These are phyloP conservation scores for Trichoplusia ni DNA, from an alignment of 1,140 invertebrate genomes.

Conservation along the genomic window DNA sequence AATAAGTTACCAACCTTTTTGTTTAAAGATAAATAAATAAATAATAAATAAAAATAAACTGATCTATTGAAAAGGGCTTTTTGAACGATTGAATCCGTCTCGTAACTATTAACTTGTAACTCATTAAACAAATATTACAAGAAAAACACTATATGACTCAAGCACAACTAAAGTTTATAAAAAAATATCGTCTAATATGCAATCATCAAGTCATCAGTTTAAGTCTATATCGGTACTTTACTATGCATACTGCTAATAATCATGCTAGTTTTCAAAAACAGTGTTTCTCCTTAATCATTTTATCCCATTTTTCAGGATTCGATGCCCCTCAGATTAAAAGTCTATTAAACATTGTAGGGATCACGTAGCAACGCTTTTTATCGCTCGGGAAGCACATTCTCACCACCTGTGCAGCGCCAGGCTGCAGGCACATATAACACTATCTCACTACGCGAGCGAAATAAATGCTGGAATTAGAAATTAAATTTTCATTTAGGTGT, in stretches of 20 bases:
- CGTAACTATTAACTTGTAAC: neutral
- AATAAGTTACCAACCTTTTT: no score
- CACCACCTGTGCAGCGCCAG: slow-evolving; percentile 12
- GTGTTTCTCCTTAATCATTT: neutral
- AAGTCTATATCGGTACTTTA: no score
- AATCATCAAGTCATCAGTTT: neutral
- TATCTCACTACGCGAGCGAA: neutral
- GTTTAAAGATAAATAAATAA: no score
- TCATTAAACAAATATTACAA: no score
- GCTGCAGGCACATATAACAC: slow-evolving; percentile 1
- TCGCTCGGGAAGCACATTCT: neutral
- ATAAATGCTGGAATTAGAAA: slow-evolving; percentile 39
- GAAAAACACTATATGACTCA: no score
- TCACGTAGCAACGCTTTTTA: slow-evolving; percentile 10
- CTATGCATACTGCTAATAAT: no score
- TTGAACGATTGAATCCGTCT: slow-evolving; percentile 11
- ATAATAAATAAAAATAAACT: no score
- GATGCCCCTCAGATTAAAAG: slow-evolving; percentile 70
- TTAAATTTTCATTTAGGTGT: slow-evolving; percentile 48
- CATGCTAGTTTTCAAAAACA: no score
- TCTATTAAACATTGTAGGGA: slow-evolving; percentile 1
- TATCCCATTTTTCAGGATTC: slow-evolving; percentile 62
- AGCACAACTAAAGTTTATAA: neutral
- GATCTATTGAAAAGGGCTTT: no score
- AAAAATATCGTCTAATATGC: neutral